Evolutionary conservation across 1,140 invertebrate genomes (phyloP).

Genomic region (Oreohelix idahoensis): DNA sequence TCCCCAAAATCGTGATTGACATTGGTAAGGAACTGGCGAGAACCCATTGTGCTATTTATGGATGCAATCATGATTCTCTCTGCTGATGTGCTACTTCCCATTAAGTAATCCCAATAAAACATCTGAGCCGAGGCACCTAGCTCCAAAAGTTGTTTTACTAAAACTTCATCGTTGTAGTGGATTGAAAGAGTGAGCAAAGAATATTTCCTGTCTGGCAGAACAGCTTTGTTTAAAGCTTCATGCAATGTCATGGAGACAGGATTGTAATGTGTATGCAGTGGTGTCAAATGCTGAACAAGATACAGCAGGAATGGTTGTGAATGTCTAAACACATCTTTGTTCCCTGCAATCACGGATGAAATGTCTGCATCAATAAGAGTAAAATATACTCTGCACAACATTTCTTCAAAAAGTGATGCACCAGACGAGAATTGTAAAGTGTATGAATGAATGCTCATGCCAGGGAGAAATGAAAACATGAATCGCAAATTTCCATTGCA

Average conservation of each 20-base stretch:
- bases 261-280: background rate
- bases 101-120: background rate
- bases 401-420: background rate
- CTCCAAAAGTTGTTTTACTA: background rate
- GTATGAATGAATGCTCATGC: background rate
- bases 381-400: conserved; percentile 5
- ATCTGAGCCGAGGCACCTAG: background rate
- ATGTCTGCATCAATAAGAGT: background rate
- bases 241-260: background rate
- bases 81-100: background rate
- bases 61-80: background rate
- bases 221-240: conserved; percentile 1
- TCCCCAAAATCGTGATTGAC: background rate
- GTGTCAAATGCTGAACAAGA: conserved; percentile 10
- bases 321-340: background rate
- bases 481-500: conserved; percentile 12
- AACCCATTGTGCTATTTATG: background rate
- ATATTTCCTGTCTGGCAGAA: background rate
- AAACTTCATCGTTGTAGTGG: background rate
- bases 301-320: background rate
- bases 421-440: background rate
- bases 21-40: background rate
- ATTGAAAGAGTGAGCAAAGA: background rate
- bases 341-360: background rate
- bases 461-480: conserved; percentile 26